phyloP scores from a whole-genome alignment of 2,888 invertebrate species.

The Diarsia rubi region DNA sequence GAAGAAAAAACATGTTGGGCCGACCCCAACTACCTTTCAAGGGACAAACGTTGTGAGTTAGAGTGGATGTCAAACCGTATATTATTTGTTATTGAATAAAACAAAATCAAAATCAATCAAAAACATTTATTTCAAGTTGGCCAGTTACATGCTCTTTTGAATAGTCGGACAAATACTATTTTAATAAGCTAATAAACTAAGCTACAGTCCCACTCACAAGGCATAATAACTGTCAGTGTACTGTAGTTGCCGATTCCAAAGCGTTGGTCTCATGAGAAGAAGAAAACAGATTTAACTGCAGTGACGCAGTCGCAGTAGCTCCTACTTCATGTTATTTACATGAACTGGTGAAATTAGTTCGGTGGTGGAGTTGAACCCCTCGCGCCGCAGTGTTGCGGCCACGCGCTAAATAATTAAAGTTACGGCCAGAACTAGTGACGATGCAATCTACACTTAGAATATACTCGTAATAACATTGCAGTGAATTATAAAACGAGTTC shows the following conservation, averaged over 20 bases:
- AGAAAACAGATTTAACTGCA: background rate
- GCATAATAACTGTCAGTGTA: no score
- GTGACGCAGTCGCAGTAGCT: background rate
- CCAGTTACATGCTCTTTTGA: no score
- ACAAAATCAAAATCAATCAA: no score
- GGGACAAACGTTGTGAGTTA: background rate
- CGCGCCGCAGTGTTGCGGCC: constrained; percentile 13
- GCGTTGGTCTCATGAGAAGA: no score
- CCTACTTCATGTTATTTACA: constrained; percentile 11
- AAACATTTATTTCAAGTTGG: no score
- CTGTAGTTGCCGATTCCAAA: no score
- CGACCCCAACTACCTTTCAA: background rate
- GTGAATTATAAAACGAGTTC: background rate
- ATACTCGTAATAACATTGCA: background rate
- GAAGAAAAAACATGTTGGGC: background rate
- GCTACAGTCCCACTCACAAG: no score
- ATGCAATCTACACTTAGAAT: constrained; percentile 4
- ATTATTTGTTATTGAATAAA: background rate
- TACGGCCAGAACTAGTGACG: constrained; percentile 15
- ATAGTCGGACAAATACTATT: no score
- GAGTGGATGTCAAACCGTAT: background rate
- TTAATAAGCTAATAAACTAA: no score
- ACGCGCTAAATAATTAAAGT: constrained; percentile 23
- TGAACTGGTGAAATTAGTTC: constrained; percentile 34
- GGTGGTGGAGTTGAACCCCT: background rate